Percentiles rank a stretch among this genome's conserved stretches.
Evolutionary conservation across 2,797 vertebrate species (phyloP).

Genomic region (Intellagama lesueurii): DNA sequence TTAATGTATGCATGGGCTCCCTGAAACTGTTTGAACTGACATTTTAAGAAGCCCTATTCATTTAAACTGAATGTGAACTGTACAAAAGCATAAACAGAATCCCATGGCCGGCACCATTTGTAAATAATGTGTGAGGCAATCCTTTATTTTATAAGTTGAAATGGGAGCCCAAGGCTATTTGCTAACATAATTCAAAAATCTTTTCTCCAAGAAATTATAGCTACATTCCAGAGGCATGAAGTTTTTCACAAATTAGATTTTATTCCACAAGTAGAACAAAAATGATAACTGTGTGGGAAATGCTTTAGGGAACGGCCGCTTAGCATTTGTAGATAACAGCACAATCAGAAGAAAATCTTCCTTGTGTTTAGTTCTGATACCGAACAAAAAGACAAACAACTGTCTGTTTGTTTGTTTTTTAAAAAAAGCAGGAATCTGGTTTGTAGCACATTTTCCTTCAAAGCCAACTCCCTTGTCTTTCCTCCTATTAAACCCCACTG

Average conservation of each 20-base stretch:
- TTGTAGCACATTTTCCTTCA: background rate
- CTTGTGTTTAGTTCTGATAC: constrained; percentile 2
- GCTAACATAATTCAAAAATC: background rate
- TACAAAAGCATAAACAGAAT: constrained; percentile 34
- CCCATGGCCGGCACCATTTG: constrained; percentile 7
- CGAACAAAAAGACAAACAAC: background rate
- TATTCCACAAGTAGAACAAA: constrained; percentile 34
- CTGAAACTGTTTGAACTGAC: constrained; percentile 10
- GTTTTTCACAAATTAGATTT: constrained; percentile 53
- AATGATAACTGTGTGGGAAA: constrained; percentile 39
- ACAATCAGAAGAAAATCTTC: constrained; percentile 20
- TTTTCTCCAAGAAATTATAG: constrained; percentile 41
- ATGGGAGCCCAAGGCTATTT: constrained; percentile 5
- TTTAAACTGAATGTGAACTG: constrained; percentile 4
- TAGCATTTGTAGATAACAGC: constrained; percentile 34
- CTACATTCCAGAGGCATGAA: constrained; percentile 25
- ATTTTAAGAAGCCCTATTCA: constrained; percentile 5
- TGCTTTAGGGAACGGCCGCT: constrained; percentile 27
- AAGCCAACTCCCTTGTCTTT: background rate
- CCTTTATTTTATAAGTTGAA: background rate
- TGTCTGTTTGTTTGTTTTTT: background rate
- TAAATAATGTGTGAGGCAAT: constrained; percentile 14
- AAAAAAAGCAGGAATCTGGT: background rate
- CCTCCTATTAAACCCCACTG: background rate
- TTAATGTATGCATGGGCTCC: constrained; percentile 30